Conservation (phyloP, 1,140 invertebrate species). For the Laodelphax striatellus region DNA sequence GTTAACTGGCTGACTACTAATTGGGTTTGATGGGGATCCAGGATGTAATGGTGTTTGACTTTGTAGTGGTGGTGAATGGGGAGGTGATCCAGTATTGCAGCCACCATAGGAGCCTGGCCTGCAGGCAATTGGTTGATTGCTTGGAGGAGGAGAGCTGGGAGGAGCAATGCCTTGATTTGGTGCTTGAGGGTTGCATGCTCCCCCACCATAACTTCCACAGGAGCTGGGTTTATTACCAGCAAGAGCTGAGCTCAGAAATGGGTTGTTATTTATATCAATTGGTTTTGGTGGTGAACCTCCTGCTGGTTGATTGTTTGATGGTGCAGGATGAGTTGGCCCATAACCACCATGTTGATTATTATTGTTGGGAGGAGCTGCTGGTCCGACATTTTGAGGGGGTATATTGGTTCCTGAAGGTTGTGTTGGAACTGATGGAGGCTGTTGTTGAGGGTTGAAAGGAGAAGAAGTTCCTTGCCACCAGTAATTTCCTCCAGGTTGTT, state of each 20-base stretch:
- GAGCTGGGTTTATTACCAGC: not conserved
- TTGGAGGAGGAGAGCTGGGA: too few relatives aligned
- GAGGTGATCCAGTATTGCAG: too few relatives aligned
- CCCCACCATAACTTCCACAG: not conserved
- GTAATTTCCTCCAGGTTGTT: not conserved
- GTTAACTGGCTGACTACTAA: not conserved
- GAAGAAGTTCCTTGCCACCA: not conserved
- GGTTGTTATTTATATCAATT: not conserved
- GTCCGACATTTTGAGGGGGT: not conserved
- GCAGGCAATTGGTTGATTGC: too few relatives aligned
- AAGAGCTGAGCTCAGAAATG: not conserved
- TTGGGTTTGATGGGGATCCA: not conserved
- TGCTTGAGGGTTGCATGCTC: not conserved
- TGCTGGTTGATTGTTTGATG: not conserved
- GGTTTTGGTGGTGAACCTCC: not conserved
- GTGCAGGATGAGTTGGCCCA: not conserved
- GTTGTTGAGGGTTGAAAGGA: not conserved
- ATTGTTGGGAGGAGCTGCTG: not conserved
- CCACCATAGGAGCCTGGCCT: too few relatives aligned
- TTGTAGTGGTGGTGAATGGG: too few relatives aligned
- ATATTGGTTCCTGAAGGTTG: not conserved
- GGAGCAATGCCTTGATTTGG: not conserved
- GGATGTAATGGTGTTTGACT: too few relatives aligned
- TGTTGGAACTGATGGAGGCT: not conserved
- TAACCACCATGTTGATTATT: not conserved